These are phyloP conservation scores for Bibio marci DNA, from an alignment of 2,888 invertebrate species.

Conservation along the genomic window DNA sequence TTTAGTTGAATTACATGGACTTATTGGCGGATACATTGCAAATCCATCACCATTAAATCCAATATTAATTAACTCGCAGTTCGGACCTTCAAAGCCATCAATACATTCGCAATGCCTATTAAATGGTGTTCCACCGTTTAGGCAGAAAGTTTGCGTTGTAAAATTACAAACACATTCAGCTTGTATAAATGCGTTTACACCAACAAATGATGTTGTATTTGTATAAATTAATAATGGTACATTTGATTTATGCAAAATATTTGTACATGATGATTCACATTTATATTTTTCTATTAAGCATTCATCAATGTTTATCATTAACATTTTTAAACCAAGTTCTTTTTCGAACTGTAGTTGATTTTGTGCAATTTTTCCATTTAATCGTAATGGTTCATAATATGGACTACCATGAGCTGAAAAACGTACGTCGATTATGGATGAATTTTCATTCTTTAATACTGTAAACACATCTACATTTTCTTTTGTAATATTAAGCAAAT, in stretches of 20 bases:
- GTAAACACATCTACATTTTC: conserved; percentile 90
- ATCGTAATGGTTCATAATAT: conserved; percentile 72
- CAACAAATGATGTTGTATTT: conserved; percentile 86
- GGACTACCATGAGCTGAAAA: conserved; percentile 91
- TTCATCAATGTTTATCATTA: conserved; percentile 84
- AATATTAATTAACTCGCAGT: conserved; percentile 77
- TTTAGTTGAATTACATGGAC: conserved; percentile 69
- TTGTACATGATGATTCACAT: conserved; percentile 63
- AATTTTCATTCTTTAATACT: conserved; percentile 50
- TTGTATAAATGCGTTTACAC: conserved; percentile 69
- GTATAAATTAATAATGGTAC: conserved; percentile 74
- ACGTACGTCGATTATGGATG: conserved; percentile 59
- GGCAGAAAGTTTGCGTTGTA: conserved; percentile 35
- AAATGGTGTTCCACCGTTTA: conserved; percentile 56
- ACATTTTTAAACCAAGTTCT: conserved; percentile 52
- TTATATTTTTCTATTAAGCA: conserved; percentile 61
- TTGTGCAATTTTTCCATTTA: conserved; percentile 68
- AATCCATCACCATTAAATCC: conserved; percentile 83
- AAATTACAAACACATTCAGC: conserved; percentile 53
- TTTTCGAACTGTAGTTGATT: conserved; percentile 54
- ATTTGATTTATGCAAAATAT: conserved; percentile 52
- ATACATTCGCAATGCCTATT: conserved; percentile 65
- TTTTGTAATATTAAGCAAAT: conserved; percentile 56
- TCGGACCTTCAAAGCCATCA: conserved; percentile 62
- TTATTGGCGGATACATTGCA: conserved; percentile 80